Conservation (phyloP, 2,888 invertebrate genomes). For the Cantharis rustica region DNA sequence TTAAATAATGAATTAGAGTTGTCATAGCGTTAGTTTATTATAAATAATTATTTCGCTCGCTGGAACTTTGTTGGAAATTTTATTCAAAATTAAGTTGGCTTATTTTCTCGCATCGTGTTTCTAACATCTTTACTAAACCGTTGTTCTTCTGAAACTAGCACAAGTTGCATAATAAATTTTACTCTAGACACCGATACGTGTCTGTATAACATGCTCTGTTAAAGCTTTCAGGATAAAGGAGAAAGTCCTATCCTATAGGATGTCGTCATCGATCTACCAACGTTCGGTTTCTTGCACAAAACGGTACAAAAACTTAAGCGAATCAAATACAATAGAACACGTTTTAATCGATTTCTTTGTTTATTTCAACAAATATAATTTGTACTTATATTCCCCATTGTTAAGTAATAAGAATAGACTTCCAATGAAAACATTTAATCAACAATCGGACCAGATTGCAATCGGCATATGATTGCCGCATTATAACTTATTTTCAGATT, state of each 20-base stretch:
- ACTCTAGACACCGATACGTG: conserved; percentile 30
- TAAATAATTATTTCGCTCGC: background rate
- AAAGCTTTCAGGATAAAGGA: conserved; percentile 29
- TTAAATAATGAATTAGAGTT: background rate
- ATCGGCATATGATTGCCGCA: background rate
- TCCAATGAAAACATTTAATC: background rate
- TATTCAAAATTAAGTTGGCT: background rate
- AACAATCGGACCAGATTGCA: background rate
- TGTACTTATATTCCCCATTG: background rate
- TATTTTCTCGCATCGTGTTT: background rate
- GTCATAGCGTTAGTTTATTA: background rate
- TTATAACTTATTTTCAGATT: background rate
- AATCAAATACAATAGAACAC: background rate
- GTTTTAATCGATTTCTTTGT: background rate
- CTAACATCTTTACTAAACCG: conserved; percentile 24
- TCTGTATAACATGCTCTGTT: conserved; percentile 31
- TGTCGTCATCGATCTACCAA: conserved; percentile 5
- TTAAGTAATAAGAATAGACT: background rate
- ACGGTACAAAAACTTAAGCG: background rate
- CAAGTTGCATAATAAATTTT: conserved; percentile 32
- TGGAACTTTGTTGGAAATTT: background rate
- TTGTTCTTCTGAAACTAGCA: conserved; percentile 28
- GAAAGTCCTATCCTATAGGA: conserved; percentile 33
- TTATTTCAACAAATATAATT: background rate
- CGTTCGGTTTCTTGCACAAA: background rate